Evolutionary conservation across 2,888 invertebrate genomes (phyloP).

Genomic region (Leptinotarsa haldemani): DNA sequence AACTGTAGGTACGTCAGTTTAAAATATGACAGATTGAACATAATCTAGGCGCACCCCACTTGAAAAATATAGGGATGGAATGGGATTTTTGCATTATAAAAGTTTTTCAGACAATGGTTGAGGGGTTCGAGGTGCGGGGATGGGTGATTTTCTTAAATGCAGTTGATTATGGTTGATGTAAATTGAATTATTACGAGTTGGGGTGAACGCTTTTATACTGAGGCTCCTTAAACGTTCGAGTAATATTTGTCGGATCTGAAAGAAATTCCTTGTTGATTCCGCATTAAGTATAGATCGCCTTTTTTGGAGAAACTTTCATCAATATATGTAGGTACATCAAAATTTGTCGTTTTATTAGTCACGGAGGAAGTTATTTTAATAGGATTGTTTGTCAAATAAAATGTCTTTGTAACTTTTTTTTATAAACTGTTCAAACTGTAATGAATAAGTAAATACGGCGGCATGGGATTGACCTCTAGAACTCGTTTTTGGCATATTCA

Average conservation of each 20-base stretch:
- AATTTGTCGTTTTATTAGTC: no score
- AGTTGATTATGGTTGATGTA: constrained; percentile 42
- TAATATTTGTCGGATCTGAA: not conserved
- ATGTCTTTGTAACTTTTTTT: no score
- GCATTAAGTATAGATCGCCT: no score
- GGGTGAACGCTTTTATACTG: constrained; percentile 32
- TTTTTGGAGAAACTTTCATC: no score
- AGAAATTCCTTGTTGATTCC: no score
- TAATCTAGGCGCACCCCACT: constrained; percentile 49
- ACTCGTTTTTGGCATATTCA: no score
- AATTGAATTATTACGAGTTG: constrained; percentile 35
- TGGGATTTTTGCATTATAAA: constrained; percentile 48
- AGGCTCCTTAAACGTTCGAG: constrained; percentile 5
- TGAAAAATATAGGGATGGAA: constrained; percentile 43
- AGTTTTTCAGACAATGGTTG: constrained; percentile 38
- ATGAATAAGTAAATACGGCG: no score
- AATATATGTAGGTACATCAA: no score
- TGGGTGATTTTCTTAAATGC: constrained; percentile 33
- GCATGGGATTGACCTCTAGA: no score
- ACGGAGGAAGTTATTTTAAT: no score
- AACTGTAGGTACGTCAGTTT: constrained; percentile 51
- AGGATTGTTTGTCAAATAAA: no score
- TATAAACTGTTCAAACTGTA: no score
- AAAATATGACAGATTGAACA: constrained; percentile 54
- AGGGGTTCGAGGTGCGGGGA: constrained; percentile 17